Evolutionary conservation across 2,113 vertebrate species (phyloP).

Genomic region (Xyrauchen texanus): DNA sequence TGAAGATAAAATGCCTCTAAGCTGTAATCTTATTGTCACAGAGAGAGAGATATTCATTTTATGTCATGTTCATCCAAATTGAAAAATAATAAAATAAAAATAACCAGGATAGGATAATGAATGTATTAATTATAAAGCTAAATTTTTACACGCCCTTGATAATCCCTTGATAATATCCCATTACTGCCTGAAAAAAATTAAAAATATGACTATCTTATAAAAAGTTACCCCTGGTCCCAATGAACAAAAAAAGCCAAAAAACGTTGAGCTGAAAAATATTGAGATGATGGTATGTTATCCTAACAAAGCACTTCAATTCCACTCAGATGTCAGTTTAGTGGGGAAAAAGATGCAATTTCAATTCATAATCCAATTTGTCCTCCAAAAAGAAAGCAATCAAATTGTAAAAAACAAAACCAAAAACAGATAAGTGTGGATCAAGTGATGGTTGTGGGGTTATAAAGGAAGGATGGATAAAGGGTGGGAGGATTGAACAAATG

Average conservation of each 20-base stretch:
- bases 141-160: no score
- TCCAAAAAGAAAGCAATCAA: slow-evolving; percentile 51
- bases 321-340: background rate
- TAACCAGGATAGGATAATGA: background rate
- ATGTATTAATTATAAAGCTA: background rate
- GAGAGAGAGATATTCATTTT: slow-evolving; percentile 47
- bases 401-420: slow-evolving; percentile 39
- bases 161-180: no score
- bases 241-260: no score
- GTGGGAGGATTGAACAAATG: slow-evolving; percentile 54
- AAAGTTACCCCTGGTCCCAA: no score
- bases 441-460: slow-evolving; percentile 69
- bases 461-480: slow-evolving; percentile 70
- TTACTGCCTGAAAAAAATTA: no score
- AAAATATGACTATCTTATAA: no score
- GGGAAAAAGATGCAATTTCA: background rate
- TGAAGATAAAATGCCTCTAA: slow-evolving; percentile 25
- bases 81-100: background rate
- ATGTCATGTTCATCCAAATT: background rate
- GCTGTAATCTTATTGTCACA: slow-evolving; percentile 43
- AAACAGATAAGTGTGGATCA: slow-evolving; percentile 63
- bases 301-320: background rate
- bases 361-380: slow-evolving; percentile 22
- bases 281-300: background rate
- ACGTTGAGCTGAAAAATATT: no score